Evolutionary conservation across 2,888 invertebrate species (phyloP).

Genomic region (Mesochorus sp.): DNA sequence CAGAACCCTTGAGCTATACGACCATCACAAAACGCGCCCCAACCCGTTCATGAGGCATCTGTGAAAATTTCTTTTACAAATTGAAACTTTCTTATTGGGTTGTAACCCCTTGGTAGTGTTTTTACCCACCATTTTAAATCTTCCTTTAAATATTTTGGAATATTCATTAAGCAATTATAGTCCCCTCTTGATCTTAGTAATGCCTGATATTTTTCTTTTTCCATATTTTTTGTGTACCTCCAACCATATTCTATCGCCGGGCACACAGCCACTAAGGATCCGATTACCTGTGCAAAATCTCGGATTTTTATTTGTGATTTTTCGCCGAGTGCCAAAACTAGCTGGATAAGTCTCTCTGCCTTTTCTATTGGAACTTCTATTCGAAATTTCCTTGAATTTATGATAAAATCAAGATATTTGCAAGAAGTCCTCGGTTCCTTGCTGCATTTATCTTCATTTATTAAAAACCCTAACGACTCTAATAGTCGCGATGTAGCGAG

Average conservation of each 20-base stretch:
- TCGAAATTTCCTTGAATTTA: constrained; percentile 5
- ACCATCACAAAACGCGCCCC: constrained; percentile 16
- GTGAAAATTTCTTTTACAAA: constrained; percentile 33
- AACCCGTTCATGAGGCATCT: constrained; percentile 38
- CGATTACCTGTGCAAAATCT: too few relatives aligned
- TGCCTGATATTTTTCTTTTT: too few relatives aligned
- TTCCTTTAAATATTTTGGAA: constrained; percentile 11
- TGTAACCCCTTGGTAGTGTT: constrained; percentile 3
- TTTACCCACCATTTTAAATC: constrained; percentile 55
- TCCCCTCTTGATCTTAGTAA: too few relatives aligned
- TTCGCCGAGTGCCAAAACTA: too few relatives aligned
- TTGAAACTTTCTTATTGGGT: constrained; percentile 35
- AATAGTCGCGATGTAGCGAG: neutral
- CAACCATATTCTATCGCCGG: too few relatives aligned
- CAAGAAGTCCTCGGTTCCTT: neutral
- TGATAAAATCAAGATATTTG: neutral
- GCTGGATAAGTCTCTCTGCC: neutral
- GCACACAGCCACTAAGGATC: too few relatives aligned
- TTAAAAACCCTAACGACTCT: neutral
- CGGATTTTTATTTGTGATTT: too few relatives aligned
- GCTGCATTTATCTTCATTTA: constrained; percentile 29
- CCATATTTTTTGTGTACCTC: too few relatives aligned
- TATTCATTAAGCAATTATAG: constrained; percentile 6
- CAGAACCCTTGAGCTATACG: constrained; percentile 23
- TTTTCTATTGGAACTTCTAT: neutral